A percentile compares a stretch with the other conserved stretches of the same genome.
Evolutionary conservation across 2,888 invertebrate genomes (phyloP).

Genomic region (Xestia xanthographa): DNA sequence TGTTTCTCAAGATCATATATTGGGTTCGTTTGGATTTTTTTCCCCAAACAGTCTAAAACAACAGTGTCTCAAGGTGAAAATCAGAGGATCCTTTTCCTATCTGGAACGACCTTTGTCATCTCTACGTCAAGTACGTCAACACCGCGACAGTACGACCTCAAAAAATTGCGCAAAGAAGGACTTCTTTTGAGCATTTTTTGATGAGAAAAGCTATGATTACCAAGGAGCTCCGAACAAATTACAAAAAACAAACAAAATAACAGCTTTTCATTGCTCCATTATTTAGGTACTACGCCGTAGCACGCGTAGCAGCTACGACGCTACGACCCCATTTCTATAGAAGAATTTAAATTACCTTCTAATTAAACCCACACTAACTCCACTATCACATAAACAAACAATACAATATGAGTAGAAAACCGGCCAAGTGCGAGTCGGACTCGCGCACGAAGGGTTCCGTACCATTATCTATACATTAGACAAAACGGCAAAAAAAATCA

Average conservation of each 20-base stretch:
- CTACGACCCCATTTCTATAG: background rate
- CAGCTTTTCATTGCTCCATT: background rate
- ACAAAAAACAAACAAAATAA: background rate
- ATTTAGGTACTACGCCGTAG: conserved; percentile 18
- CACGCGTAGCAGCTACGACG: background rate
- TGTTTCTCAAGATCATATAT: background rate
- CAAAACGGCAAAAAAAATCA: no score
- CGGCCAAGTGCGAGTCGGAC: no score
- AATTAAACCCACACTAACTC: background rate
- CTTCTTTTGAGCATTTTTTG: background rate
- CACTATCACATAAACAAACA: background rate
- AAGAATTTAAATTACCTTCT: background rate
- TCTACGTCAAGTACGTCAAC: background rate
- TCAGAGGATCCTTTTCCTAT: conserved; percentile 11
- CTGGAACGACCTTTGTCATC: conserved; percentile 11
- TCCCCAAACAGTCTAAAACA: background rate
- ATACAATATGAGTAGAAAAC: background rate
- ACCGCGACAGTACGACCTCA: background rate
- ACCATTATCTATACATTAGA: no score
- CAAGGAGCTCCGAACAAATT: background rate
- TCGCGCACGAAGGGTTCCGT: no score
- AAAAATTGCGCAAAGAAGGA: conserved; percentile 9
- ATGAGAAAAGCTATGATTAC: conserved; percentile 25
- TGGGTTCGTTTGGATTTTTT: background rate
- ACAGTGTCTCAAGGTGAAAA: background rate